Evolutionary conservation across 2,113 vertebrate species (phyloP), one percentile per base, ranked within the genome.

Genomic region (Hypanus sabinus): DNA sequence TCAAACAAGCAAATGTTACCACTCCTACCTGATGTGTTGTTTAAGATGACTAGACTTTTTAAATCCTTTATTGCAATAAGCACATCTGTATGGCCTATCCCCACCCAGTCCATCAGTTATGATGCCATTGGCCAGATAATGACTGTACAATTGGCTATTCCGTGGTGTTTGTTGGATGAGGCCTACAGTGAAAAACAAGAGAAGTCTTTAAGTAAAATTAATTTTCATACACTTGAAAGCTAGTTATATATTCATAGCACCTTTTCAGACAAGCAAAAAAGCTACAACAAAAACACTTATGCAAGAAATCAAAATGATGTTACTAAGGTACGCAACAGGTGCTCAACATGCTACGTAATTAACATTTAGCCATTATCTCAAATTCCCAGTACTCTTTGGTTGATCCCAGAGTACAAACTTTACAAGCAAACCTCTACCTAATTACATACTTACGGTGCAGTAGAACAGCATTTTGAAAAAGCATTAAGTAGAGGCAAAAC

Each of bases 21-120:
- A 73, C 76, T 94, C 94, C 96, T 96, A 99, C 99, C 99, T 98
- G 96, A 99, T 97, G 93, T 99, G 99, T 75, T 99, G 99, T 94
- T 99, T 99, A 91, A 99, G 97, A 95, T 99, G 99, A 95, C 99
- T 99, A 55, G 99, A 99, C 91, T 99, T 99, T 96, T 99, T 99
- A 96, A 99, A 99, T 10, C 99, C 98, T 94, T 99, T 98, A 95
- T 96, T 98, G 95, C 99, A 99, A 95, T 96, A 99, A 94, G 97
- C 98, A 95, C 99, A 99, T 95, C 99, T 99, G 95, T 99, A 99
- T 0, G 99, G 99, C 94, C 99, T 97, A 83, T 99, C 99, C 87
- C 95, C 65, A 12, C 80, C 65, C 33, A 88, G 57, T 90, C 81
- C 98, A 95, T 98, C 98, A 96, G 94, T 30, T 22, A 94, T 77